Conservation (phyloP, 2,797 vertebrate species). For the Okamejei kenojei region DNA sequence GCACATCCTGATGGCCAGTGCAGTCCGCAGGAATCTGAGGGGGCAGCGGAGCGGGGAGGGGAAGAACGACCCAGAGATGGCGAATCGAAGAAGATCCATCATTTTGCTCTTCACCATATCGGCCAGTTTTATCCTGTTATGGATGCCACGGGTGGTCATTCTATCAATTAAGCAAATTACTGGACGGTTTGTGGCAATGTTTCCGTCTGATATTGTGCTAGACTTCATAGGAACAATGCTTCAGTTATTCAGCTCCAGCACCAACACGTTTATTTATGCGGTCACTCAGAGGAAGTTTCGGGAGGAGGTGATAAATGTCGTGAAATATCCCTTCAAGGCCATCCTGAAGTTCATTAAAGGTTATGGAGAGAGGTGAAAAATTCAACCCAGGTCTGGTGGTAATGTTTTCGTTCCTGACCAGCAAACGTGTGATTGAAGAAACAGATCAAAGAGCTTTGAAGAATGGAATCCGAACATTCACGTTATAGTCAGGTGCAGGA, state of each 20-base stretch:
- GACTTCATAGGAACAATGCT: neutral
- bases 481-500: too few species aligned
- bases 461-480: too few species aligned
- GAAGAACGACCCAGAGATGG: neutral
- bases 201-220: too few species aligned
- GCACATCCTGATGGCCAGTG: neutral
- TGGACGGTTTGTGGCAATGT: accelerated
- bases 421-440: too few species aligned
- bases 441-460: too few species aligned
- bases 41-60: neutral
- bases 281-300: neutral
- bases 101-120: neutral
- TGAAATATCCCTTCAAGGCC: neutral
- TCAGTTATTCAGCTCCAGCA: neutral
- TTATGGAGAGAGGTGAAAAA: too few species aligned
- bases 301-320: neutral
- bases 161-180: neutral
- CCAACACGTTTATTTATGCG: neutral
- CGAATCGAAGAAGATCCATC: neutral
- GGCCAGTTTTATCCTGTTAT: neutral
- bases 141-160: neutral
- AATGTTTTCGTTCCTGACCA: too few species aligned
- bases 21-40: neutral
- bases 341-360: neutral
- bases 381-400: too few species aligned